phyloP scores from a whole-genome alignment of 2,113 vertebrate species.

The Myotis brandtii region DNA sequence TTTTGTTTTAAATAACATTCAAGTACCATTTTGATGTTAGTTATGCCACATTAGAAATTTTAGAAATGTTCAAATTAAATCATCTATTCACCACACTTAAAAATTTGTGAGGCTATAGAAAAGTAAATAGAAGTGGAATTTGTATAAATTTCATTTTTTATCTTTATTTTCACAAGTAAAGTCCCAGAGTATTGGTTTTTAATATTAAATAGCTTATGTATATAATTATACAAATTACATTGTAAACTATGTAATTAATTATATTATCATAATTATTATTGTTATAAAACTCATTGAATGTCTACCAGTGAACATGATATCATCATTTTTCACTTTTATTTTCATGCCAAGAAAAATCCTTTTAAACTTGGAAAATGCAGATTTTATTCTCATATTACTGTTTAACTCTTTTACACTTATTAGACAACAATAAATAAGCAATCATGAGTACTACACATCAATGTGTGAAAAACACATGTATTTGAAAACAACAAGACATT shows the following conservation, averaged over 20 bases:
- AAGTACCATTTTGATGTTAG: background rate
- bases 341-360: background rate
- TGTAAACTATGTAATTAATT: background rate
- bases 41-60: background rate
- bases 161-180: background rate
- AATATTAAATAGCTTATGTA: background rate
- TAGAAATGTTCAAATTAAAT: background rate
- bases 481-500: slow-evolving; percentile 14
- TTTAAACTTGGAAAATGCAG: background rate
- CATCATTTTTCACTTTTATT: background rate
- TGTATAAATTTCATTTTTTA: background rate
- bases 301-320: background rate
- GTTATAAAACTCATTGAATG: background rate
- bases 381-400: background rate
- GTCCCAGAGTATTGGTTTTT: background rate
- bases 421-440: background rate
- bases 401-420: background rate
- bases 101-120: background rate
- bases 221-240: background rate
- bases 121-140: background rate
- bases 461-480: background rate
- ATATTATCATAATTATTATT: background rate
- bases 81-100: background rate
- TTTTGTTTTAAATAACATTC: background rate
- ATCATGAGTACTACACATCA: background rate